Evolutionary conservation across 1,140 invertebrate species (phyloP).

Genomic region (Uloborus diversus): DNA sequence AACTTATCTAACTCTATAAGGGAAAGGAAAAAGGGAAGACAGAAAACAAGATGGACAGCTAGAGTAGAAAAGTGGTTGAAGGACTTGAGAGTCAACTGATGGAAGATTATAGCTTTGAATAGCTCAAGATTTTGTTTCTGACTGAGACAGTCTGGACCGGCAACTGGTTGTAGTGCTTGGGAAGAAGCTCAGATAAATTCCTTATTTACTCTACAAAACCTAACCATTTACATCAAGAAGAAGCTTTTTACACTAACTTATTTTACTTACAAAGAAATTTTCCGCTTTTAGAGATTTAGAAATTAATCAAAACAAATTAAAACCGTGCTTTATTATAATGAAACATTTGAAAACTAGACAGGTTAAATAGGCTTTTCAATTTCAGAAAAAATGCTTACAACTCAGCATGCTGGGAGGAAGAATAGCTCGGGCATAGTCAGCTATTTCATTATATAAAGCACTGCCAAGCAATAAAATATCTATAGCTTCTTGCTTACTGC

Average conservation of each 20-base stretch:
- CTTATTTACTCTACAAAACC: too few relatives aligned
- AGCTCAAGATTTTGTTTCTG: not conserved
- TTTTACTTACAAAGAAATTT: too few relatives aligned
- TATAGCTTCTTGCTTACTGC: conserved; percentile 98
- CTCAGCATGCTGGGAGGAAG: conserved; percentile 89
- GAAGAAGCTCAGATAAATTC: too few relatives aligned
- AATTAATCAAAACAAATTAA: too few relatives aligned
- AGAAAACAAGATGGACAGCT: not conserved
- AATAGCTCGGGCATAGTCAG: conserved; percentile 87
- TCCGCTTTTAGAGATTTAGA: too few relatives aligned
- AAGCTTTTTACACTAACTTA: too few relatives aligned
- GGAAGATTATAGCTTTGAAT: not conserved
- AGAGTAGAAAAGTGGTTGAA: not conserved
- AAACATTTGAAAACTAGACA: not conserved
- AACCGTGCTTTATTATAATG: not conserved
- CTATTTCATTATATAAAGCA: conserved; percentile 87
- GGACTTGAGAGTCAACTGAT: not conserved
- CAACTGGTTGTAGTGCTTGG: too few relatives aligned
- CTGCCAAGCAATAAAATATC: conserved; percentile 93
- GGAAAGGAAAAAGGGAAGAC: not conserved
- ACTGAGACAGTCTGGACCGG: not conserved
- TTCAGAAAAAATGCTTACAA: conserved; percentile 66
- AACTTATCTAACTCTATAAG: not conserved
- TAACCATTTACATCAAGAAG: too few relatives aligned
- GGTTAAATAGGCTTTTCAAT: not conserved